Conservation (phyloP, 2,888 invertebrate genomes). For the Mythimna impura region DNA sequence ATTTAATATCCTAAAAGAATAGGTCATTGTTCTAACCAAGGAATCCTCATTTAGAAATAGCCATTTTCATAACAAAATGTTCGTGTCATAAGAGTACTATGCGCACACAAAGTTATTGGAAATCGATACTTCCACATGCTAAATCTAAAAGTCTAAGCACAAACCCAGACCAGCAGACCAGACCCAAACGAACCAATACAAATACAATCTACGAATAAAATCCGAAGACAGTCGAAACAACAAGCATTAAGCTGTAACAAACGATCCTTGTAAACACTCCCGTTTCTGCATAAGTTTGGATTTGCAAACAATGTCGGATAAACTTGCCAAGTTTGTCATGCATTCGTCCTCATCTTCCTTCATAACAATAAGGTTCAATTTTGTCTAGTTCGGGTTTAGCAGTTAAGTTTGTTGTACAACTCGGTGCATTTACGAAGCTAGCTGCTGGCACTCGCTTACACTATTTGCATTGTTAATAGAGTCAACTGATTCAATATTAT, state of each 20-base stretch:
- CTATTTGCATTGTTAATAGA: slow-evolving; percentile 87
- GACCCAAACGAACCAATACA: slow-evolving; percentile 55
- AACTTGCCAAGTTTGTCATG: slow-evolving; percentile 69
- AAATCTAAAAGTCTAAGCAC: slow-evolving; percentile 37
- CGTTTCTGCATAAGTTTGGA: slow-evolving; percentile 84
- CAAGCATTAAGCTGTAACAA: slow-evolving; percentile 84
- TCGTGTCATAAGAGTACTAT: background rate
- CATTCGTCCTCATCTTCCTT: slow-evolving; percentile 39
- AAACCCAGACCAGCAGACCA: slow-evolving; percentile 21
- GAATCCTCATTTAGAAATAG: background rate
- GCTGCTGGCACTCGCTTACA: slow-evolving; percentile 78
- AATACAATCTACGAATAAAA: slow-evolving; percentile 68
- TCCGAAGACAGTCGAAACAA: slow-evolving; percentile 80
- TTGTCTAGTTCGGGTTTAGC: slow-evolving; percentile 16
- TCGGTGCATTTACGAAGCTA: slow-evolving; percentile 82
- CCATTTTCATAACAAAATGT: background rate
- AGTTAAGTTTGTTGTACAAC: slow-evolving; percentile 65
- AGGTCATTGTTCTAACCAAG: background rate
- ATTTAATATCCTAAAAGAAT: background rate
- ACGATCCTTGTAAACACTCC: slow-evolving; percentile 84
- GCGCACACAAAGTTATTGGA: slow-evolving; percentile 28
- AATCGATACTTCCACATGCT: slow-evolving; percentile 29
- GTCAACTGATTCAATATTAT: slow-evolving; percentile 86
- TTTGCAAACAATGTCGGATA: slow-evolving; percentile 83
- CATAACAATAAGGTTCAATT: slow-evolving; percentile 50